Evolutionary conservation across 2,888 invertebrate species (phyloP).

Genomic region (Alloplasta piceator): DNA sequence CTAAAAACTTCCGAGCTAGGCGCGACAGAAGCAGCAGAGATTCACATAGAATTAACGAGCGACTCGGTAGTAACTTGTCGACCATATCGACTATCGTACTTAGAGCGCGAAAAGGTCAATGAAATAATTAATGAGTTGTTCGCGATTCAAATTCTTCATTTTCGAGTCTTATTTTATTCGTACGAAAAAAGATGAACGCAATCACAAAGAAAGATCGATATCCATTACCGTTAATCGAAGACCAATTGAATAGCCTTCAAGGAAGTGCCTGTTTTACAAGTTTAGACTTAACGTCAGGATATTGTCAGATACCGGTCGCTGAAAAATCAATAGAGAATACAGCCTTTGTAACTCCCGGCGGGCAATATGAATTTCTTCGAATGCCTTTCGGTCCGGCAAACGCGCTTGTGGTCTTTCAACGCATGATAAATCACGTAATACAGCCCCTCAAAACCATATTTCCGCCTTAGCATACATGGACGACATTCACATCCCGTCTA

Average conservation of each 20-base stretch:
- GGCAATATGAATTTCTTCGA: conserved; percentile 76
- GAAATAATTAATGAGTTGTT: conserved; percentile 6
- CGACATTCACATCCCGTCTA: conserved; percentile 69
- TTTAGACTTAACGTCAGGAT: conserved; percentile 75
- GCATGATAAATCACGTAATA: conserved; percentile 73
- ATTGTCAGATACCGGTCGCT: conserved; percentile 75
- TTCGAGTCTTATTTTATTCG: conserved; percentile 61
- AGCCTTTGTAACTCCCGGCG: conserved; percentile 78
- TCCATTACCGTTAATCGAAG: conserved; percentile 78
- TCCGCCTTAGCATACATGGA: conserved; percentile 67
- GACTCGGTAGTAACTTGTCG: conserved; percentile 28
- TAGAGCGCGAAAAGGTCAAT: conserved; percentile 39
- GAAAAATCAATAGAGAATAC: conserved; percentile 73
- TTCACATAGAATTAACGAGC: conserved; percentile 40
- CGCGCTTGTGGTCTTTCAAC: conserved; percentile 78
- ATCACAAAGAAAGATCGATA: conserved; percentile 75
- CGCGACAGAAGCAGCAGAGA: conserved; percentile 5
- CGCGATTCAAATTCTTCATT: conserved; percentile 1
- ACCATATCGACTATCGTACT: conserved; percentile 41
- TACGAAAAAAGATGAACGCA: conserved; percentile 61
- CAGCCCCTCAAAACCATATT: conserved; percentile 17
- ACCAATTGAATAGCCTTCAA: conserved; percentile 73
- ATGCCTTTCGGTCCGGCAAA: conserved; percentile 80
- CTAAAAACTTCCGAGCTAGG: conserved; percentile 24
- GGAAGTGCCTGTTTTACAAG: conserved; percentile 71